Evolutionary conservation across 2,113 vertebrate genomes (phyloP), one percentile per base, ranked within the genome.

Genomic region (Prinia subflava): DNA sequence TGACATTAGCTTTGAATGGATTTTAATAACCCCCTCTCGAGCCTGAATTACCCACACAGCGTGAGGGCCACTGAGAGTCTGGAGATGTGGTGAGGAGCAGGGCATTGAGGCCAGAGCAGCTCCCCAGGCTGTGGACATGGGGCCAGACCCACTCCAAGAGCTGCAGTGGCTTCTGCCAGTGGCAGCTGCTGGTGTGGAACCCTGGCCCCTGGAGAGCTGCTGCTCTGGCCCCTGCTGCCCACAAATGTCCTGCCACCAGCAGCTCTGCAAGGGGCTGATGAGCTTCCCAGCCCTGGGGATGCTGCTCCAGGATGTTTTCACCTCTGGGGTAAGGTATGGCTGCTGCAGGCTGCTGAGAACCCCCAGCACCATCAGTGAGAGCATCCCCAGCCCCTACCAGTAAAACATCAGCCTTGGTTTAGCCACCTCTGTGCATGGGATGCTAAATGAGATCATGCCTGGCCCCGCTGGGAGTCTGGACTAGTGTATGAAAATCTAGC

Each of bases 1-100:
- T 93, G 91, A 83, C 92, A 94, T 93, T 94, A 89, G 76, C 83
- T 92, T 47, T 89, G 91, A 93, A 95, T 84, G 91, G 92, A 71
- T 95, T 95, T 96, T 95, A 95, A 95, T 97, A 95, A 95, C 91
- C 92, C 89, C 93, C 89, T 81, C 8, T 30, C 0, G 41, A 90
- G 89, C 65, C 69, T 67, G 84, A 87, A 92, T 97, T 96, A 94
- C 89, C 77, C 42, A 4, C 57, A 1, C 91, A 84, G 92, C 15
- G 0, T 78, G 95, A 82, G 69, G 65, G 59, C 64, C 10, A 0
- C 73, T 35, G 69, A 35, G 82, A 3, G 3, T 69, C 77, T 81
- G 69, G 83, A 84, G 62, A 71, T 70, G 46, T 77, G 60, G 64
- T 0, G 2, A 9, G 24, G 63, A 92, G 57, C 71, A 41, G 27